These are phyloP conservation scores for Hypanus sabinus DNA, from an alignment of 2,113 vertebrate species.

Conservation along the genomic window DNA sequence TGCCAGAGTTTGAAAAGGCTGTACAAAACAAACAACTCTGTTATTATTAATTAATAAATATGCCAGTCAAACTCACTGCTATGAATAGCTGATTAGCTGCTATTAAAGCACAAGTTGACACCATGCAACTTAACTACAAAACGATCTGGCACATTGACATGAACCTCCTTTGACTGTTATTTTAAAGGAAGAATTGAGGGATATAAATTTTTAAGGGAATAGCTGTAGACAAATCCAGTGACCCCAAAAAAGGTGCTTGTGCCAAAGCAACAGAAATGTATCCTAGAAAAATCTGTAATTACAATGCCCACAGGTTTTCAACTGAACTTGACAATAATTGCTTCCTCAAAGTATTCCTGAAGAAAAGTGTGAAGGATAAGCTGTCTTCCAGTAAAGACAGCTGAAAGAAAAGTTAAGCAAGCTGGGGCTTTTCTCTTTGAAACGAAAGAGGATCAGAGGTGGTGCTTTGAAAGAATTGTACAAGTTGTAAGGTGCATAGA, in stretches of 20 bases:
- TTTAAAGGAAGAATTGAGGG: background rate
- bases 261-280: too few species aligned
- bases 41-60: constrained; percentile 16
- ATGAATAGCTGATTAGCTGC: background rate
- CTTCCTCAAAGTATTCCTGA: background rate
- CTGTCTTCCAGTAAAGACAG: background rate
- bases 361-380: background rate
- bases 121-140: background rate
- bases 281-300: background rate
- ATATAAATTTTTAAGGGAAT: background rate
- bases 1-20: background rate
- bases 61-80: background rate
- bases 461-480: too few species aligned
- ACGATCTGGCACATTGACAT: background rate
- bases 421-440: too few species aligned
- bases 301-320: too few species aligned
- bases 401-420: background rate
- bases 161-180: background rate
- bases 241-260: background rate
- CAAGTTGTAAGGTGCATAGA: too few species aligned
- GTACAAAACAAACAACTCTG: background rate
- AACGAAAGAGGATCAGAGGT: too few species aligned
- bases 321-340: background rate
- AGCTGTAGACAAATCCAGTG: background rate
- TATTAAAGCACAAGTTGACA: background rate